phyloP scores from a whole-genome alignment of 2,113 vertebrate genomes.

The Thymallus thymallus region DNA sequence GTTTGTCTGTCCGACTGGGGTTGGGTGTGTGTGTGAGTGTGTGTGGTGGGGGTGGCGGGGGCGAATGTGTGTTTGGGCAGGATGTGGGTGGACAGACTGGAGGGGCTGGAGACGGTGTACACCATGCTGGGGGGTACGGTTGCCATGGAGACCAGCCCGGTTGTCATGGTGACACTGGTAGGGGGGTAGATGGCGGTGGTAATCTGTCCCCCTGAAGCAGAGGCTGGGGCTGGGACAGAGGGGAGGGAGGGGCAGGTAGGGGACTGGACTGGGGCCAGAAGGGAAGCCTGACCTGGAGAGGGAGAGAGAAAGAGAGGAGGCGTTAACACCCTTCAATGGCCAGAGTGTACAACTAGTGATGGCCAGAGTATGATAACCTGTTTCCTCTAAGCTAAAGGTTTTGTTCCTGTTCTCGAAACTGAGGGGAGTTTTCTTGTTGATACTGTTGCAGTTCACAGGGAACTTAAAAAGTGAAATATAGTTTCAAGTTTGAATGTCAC shows the following conservation, averaged over 20 bases:
- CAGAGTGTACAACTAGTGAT: no score
- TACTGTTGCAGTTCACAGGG: not conserved
- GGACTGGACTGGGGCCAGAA: conserved; percentile 71
- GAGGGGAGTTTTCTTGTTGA: not conserved
- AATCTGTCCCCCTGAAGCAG: conserved; percentile 69
- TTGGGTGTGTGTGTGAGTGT: conserved; percentile 47
- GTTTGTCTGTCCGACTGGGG: conserved; percentile 53
- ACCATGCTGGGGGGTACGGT: conserved; percentile 77
- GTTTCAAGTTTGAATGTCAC: no score
- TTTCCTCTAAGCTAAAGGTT: no score
- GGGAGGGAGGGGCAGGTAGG: conserved; percentile 22
- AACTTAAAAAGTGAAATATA: no score
- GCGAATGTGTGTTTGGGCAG: conserved; percentile 72
- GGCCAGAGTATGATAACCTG: no score
- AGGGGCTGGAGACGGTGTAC: conserved; percentile 80
- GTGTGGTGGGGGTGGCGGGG: conserved; percentile 32
- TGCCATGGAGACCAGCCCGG: no score
- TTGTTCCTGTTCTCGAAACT: not conserved
- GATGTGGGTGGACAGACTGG: conserved; percentile 67
- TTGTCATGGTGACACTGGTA: conserved; percentile 71
- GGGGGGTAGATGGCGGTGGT: conserved; percentile 85
- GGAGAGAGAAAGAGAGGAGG: conserved; percentile 13
- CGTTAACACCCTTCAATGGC: no score
- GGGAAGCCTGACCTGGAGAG: conserved; percentile 78
- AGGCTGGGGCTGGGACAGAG: conserved; percentile 60